Evolutionary conservation across 2,797 vertebrate species (phyloP).

Genomic region (Pyrocephalus nanus): DNA sequence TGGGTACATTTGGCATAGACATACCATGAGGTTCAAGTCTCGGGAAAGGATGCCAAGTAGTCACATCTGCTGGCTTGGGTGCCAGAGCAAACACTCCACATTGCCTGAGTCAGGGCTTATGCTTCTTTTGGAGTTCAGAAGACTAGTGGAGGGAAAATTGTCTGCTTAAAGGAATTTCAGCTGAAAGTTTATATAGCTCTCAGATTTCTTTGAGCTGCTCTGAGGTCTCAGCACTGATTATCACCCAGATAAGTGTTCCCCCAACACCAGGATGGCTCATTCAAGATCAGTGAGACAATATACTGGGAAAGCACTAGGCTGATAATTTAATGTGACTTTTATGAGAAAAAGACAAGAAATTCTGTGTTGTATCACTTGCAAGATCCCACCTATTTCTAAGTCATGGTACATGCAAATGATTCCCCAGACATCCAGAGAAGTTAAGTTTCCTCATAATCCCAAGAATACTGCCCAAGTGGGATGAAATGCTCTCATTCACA

Average conservation of each 20-base stretch:
- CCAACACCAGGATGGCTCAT: neutral
- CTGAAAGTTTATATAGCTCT: constrained; percentile 17
- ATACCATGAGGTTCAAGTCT: constrained; percentile 65
- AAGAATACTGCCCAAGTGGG: neutral
- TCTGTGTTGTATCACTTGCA: neutral
- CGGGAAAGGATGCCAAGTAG: constrained; percentile 61
- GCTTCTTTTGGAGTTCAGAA: constrained; percentile 61
- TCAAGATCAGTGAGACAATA: neutral
- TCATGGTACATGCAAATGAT: neutral
- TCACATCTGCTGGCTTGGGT: constrained; percentile 70
- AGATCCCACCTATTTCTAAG: neutral
- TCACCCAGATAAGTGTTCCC: neutral
- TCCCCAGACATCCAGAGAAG: neutral
- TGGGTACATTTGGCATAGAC: constrained; percentile 67
- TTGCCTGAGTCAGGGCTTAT: constrained; percentile 70
- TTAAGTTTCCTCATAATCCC: neutral
- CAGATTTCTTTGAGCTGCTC: neutral
- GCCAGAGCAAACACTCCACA: constrained; percentile 59
- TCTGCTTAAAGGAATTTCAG: constrained; percentile 22
- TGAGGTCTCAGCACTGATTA: constrained; percentile 14
- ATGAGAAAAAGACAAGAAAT: neutral
- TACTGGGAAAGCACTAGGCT: neutral
- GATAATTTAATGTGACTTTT: constrained; percentile 14
- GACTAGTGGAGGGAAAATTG: constrained; percentile 30
- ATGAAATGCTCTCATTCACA: neutral